A percentile compares a stretch with the other conserved stretches of the same genome.
These are phyloP conservation scores for Lasioglossum morio DNA, from an alignment of 2,888 invertebrate species.

Conservation along the genomic window DNA sequence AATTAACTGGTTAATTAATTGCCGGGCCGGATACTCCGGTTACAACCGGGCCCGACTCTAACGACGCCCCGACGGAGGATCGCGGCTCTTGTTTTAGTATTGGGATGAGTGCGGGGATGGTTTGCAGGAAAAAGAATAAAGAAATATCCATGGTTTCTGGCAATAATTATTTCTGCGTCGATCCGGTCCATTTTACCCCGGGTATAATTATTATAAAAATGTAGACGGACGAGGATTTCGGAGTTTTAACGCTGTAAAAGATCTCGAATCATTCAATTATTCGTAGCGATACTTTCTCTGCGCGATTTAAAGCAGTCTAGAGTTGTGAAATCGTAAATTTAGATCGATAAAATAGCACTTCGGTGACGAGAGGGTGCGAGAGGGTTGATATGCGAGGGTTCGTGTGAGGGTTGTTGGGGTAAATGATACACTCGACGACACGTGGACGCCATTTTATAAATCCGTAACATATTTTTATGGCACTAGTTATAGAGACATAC, in stretches of 20 bases:
- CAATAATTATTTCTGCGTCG: background rate
- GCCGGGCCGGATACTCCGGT: constrained; percentile 52
- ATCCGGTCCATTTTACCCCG: background rate
- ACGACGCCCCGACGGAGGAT: background rate
- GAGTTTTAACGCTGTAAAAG: background rate
- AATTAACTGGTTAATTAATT: constrained; percentile 63
- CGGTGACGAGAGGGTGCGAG: background rate
- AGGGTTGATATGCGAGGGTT: constrained; percentile 1
- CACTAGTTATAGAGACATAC: background rate
- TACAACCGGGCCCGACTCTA: constrained; percentile 22
- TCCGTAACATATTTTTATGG: constrained; percentile 61
- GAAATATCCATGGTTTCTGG: background rate
- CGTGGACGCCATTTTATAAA: constrained; percentile 68
- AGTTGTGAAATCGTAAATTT: background rate
- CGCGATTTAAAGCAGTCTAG: background rate
- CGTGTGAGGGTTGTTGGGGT: background rate
- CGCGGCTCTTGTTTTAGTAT: background rate
- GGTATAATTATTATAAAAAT: background rate
- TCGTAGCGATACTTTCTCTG: background rate
- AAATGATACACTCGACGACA: constrained; percentile 16
- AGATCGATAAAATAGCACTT: background rate
- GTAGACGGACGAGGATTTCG: background rate
- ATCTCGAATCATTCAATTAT: background rate
- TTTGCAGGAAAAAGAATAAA: background rate
- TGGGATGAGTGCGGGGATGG: background rate